Evolutionary conservation across 2,113 vertebrate species (phyloP).

Genomic region (Bubo scandiacus): DNA sequence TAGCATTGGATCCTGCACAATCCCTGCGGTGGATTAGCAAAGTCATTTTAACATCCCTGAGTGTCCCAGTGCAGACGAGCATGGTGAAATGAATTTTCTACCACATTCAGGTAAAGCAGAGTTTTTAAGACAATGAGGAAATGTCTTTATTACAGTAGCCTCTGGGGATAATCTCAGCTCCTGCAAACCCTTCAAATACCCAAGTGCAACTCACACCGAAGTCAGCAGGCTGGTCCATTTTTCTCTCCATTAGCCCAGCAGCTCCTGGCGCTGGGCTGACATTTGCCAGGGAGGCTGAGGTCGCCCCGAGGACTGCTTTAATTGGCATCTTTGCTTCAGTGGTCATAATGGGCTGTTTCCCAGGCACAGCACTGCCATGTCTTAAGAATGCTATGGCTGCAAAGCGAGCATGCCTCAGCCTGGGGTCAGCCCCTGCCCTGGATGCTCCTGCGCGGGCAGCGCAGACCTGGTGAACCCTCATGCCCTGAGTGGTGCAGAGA

Average conservation of each 20-base stretch:
- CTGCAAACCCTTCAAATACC: neutral
- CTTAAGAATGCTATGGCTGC: constrained; percentile 20
- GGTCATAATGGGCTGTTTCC: constrained; percentile 24
- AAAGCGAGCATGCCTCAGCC: neutral
- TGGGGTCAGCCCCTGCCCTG: neutral
- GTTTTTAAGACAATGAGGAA: neutral
- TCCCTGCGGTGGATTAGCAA: neutral
- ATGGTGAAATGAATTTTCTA: neutral
- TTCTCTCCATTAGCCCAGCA: neutral
- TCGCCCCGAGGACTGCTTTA: neutral
- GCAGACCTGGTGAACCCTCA: neutral
- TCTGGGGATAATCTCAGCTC: neutral
- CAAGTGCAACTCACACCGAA: neutral
- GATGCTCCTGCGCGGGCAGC: neutral
- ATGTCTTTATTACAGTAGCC: neutral
- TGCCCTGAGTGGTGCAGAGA: neutral
- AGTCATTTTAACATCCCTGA: neutral
- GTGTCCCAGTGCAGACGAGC: neutral
- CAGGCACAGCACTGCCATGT: neutral
- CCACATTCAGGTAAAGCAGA: neutral
- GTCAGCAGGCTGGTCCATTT: neutral
- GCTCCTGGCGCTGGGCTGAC: neutral
- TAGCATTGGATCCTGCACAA: neutral
- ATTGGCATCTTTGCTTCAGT: constrained; percentile 25
- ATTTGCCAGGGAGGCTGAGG: neutral